These are phyloP conservation scores for Capreolus pygargus DNA, from an alignment of 2,113 vertebrate genomes.

Conservation along the genomic window DNA sequence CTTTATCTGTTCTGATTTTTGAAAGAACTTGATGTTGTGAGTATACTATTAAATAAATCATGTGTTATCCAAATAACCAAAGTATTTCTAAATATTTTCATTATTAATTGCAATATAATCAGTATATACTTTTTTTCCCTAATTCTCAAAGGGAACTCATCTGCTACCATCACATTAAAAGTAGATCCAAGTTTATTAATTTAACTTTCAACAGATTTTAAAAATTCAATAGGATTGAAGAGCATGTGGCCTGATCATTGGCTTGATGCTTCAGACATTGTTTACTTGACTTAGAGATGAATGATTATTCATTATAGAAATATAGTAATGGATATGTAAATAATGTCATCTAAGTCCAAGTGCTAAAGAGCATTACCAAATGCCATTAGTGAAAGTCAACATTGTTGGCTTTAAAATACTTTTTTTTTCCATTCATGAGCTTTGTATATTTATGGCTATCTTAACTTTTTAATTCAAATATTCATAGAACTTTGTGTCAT, in stretches of 20 bases:
- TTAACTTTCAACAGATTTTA: slow-evolving; percentile 25
- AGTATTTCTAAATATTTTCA: background rate
- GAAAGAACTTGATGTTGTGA: background rate
- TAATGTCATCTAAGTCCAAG: background rate
- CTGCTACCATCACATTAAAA: background rate
- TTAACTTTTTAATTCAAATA: background rate
- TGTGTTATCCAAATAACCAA: background rate
- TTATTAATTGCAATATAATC: background rate
- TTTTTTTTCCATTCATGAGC: background rate
- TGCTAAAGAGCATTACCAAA: background rate
- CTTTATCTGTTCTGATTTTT: background rate
- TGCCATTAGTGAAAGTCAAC: background rate
- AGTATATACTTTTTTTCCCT: background rate
- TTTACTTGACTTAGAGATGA: background rate
- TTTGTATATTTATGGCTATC: background rate
- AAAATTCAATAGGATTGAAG: background rate
- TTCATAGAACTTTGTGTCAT: background rate
- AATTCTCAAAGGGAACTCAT: background rate
- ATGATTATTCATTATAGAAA: background rate
- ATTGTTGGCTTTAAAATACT: background rate
- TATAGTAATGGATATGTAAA: background rate
- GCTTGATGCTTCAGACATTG: background rate
- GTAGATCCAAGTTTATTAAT: background rate
- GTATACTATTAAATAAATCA: background rate
- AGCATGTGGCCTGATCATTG: background rate